Evolutionary conservation across 2,888 invertebrate species (phyloP), one percentile per base, ranked within the genome.

Genomic region (Nasonia oneida): DNA sequence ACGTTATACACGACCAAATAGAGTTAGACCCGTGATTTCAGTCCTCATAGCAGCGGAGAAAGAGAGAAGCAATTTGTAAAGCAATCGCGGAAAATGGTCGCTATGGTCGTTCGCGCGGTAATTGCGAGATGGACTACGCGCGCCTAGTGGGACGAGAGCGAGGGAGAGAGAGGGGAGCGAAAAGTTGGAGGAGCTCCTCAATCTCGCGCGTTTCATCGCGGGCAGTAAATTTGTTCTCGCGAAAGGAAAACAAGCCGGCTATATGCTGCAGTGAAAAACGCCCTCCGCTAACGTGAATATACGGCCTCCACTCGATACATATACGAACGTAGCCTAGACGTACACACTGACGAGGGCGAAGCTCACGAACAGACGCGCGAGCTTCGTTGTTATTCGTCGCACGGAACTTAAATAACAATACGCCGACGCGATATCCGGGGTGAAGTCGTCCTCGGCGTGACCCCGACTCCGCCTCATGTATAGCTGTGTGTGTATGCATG

Each of bases 391-490:
- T 81, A 74, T 81, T 73, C 81, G 74, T 74, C 73, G 73, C 81
- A 53, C 47, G 81, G 18, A 39, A 57, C 73, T 47, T 74, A 81
- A 81, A 81, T 81, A 81, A 81, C 81, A 81, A 73, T 81, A 81
- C 42, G 57, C 57, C 23, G 57, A 61, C n/a, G 57, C 23, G 57
- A 61, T 61, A 61, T 61, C 57, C 57, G n/a, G 23, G 57, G 18
- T 61, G 57, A 61, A 61, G 57, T 61, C 57, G 23, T 61, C 57
- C 57, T 61, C n/a, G n/a, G 57, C 15, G 8, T 61, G 57, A 61
- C 67, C 23, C 12, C 33, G 23, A 67, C 23, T 67, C n/a, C 3
- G 57, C 2, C 3, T 4, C 10, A 6, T 57, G n/a, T 57, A 18
- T 67, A 33, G 33, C 0, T 67, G 33, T 67, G 14, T 23, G 5